A percentile compares a stretch with the other conserved stretches of the same genome.
phyloP scores from a whole-genome alignment of 2,888 invertebrate genomes.

The Biston stratarius region DNA sequence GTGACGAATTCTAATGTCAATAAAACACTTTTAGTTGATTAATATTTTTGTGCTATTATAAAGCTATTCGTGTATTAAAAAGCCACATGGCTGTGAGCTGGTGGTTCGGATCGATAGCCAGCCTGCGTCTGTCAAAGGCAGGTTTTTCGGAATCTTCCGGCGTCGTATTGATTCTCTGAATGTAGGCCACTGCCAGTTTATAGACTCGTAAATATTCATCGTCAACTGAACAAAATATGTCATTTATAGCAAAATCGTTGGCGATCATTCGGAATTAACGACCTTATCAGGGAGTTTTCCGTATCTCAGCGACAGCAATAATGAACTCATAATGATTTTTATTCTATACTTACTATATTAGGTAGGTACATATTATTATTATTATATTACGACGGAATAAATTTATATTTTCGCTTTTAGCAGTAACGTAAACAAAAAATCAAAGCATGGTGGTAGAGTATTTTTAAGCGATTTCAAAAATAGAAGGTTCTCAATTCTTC shows the following conservation, averaged over 20 bases:
- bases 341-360: too few species aligned
- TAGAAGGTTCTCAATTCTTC: too few species aligned
- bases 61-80: slow-evolving; percentile 18
- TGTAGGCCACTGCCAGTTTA: slow-evolving; percentile 73
- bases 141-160: slow-evolving; percentile 59
- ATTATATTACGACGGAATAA: too few species aligned
- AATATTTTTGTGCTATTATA: slow-evolving; percentile 16
- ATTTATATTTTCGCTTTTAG: too few species aligned
- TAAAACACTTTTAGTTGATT: slow-evolving; percentile 29
- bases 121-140: slow-evolving; percentile 53
- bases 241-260: slow-evolving; percentile 49
- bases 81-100: slow-evolving; percentile 15
- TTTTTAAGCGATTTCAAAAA: too few species aligned
- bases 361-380: too few species aligned
- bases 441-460: too few species aligned
- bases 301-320: neutral
- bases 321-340: slow-evolving; percentile 8
- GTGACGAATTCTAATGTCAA: slow-evolving; percentile 20
- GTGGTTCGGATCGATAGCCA: slow-evolving; percentile 55
- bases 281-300: slow-evolving; percentile 20
- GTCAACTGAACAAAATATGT: slow-evolving; percentile 53
- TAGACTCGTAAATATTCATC: slow-evolving; percentile 69
- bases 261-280: slow-evolving; percentile 43
- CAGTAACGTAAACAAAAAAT: too few species aligned
- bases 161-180: slow-evolving; percentile 68